Evolutionary conservation across 2,113 vertebrate genomes (phyloP).

Genomic region (Budorcas taxicolor): DNA sequence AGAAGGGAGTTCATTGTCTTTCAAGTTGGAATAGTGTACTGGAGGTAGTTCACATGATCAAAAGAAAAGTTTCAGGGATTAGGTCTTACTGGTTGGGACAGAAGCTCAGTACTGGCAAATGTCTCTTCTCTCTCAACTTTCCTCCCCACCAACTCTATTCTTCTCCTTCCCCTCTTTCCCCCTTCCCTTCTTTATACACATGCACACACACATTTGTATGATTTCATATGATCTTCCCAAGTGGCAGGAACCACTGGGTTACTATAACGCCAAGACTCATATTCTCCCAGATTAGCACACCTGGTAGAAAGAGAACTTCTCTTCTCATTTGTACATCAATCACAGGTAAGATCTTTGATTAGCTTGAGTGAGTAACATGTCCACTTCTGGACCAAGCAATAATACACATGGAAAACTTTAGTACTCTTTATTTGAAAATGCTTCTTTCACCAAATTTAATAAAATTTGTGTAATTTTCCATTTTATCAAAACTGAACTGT

Average conservation of each 20-base stretch:
- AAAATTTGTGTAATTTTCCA: neutral
- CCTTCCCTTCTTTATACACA: neutral
- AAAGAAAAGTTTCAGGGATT: neutral
- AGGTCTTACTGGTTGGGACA: neutral
- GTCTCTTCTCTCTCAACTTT: neutral
- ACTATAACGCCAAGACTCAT: neutral
- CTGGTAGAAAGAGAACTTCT: neutral
- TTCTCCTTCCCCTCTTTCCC: neutral
- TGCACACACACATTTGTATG: neutral
- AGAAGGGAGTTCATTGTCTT: neutral
- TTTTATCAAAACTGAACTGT: neutral
- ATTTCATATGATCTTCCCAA: neutral
- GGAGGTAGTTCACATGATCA: neutral
- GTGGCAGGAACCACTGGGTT: neutral
- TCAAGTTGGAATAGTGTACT: neutral
- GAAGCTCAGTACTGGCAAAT: neutral
- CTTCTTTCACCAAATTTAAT: neutral
- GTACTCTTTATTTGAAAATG: neutral
- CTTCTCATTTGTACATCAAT: neutral
- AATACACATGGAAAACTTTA: neutral
- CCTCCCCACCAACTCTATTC: neutral
- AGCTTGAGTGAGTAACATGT: neutral
- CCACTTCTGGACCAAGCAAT: neutral
- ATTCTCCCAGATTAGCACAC: neutral
- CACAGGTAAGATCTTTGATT: neutral